A percentile compares a stretch with the other conserved stretches of the same genome.
Conservation (phyloP, 2,113 vertebrate genomes). For the Myodes glareolus region DNA sequence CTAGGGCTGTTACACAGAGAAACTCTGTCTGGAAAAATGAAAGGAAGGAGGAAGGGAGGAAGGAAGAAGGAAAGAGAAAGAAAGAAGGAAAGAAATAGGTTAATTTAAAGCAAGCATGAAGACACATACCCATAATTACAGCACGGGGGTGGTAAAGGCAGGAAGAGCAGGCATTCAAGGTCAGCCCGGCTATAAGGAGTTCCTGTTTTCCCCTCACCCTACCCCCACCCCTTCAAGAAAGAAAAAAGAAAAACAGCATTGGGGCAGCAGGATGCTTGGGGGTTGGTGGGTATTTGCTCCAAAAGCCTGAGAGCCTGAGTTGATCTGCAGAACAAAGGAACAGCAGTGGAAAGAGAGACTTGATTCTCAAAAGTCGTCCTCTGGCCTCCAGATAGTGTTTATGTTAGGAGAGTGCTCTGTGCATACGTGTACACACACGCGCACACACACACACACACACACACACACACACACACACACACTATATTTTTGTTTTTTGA, state of each 20-base stretch:
- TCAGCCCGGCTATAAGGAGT: not conserved
- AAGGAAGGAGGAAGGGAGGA: too few species aligned
- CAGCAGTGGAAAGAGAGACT: not conserved
- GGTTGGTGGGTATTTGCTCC: not conserved
- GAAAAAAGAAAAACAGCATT: not conserved
- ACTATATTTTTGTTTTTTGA: not conserved
- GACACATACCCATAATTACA: not conserved
- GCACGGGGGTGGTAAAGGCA: not conserved
- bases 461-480: not conserved
- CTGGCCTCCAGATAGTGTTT: not conserved
- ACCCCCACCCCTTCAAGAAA: not conserved
- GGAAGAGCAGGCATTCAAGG: not conserved
- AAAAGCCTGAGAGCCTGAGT: not conserved
- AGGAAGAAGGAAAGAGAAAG: too few species aligned
- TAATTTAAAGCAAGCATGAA: not conserved
- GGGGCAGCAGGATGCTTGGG: not conserved
- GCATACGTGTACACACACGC: fast-evolving
- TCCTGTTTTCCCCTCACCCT: not conserved
- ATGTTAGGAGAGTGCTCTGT: not conserved
- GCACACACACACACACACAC: not conserved
- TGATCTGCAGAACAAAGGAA: not conserved
- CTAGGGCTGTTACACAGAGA: not conserved
- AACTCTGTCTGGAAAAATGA: not conserved
- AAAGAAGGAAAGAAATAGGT: not conserved
- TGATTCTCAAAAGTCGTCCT: not conserved